Conservation (phyloP, 2,113 vertebrate genomes). For the Lophius piscatorius region DNA sequence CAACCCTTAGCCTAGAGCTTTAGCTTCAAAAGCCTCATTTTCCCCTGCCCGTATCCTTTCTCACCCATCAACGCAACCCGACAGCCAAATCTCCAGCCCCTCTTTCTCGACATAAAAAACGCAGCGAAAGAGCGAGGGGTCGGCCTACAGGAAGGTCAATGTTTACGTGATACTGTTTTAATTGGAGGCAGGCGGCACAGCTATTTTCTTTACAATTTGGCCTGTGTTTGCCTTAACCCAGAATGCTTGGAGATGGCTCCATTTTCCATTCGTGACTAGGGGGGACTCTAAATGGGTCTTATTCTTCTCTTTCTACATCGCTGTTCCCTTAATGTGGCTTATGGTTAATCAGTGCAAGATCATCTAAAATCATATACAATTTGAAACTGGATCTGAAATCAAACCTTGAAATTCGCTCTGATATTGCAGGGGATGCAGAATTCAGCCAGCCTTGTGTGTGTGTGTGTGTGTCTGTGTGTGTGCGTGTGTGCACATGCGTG, state of each 20-base stretch:
- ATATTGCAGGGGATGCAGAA: not conserved
- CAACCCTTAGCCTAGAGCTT: conserved; percentile 31
- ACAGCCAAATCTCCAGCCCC: conserved; percentile 38
- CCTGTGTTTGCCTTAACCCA: conserved; percentile 66
- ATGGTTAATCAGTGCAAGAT: conserved; percentile 39
- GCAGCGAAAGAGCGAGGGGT: conserved; percentile 44
- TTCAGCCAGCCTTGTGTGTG: not conserved
- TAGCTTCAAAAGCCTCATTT: conserved; percentile 48
- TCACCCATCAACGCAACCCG: conserved; percentile 25
- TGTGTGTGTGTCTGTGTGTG: conserved; percentile 21
- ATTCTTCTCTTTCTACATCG: conserved; percentile 4
- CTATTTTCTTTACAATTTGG: conserved; percentile 79
- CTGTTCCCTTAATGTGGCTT: conserved; percentile 30
- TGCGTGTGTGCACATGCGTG: not conserved
- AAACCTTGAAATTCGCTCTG: not conserved
- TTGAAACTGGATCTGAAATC: conserved; percentile 26
- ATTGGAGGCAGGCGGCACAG: conserved; percentile 75
- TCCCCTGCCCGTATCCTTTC: conserved; percentile 26
- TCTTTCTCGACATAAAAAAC: conserved; percentile 34
- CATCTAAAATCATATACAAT: conserved; percentile 36
- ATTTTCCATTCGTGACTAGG: conserved; percentile 53
- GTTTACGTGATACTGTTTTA: conserved; percentile 80
- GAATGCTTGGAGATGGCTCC: conserved; percentile 61
- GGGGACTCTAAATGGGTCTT: conserved; percentile 36
- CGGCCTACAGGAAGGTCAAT: conserved; percentile 76